Conservation (phyloP, 2,888 invertebrate species). For the Standfussiana lucernea region DNA sequence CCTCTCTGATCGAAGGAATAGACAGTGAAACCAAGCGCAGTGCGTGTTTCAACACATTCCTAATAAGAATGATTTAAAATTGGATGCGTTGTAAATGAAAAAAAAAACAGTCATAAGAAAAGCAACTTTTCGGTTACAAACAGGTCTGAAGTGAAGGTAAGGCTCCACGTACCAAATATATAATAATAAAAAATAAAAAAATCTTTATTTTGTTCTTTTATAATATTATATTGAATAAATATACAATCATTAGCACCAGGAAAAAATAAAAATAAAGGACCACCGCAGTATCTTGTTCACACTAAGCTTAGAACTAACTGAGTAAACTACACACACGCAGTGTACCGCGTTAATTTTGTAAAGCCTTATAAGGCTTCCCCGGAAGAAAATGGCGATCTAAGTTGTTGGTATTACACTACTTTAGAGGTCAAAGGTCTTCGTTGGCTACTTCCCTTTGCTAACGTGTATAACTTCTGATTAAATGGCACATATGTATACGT, state of each 20-base stretch:
- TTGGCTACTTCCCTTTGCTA: neutral
- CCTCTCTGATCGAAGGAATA: neutral
- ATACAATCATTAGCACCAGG: neutral
- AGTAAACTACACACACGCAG: neutral
- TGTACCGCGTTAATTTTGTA: constrained; percentile 35
- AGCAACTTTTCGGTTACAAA: neutral
- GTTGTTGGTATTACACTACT: constrained; percentile 27
- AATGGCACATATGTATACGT: neutral
- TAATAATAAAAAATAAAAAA: no score
- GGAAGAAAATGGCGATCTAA: constrained; percentile 43
- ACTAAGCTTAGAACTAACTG: constrained; percentile 9
- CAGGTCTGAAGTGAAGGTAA: neutral
- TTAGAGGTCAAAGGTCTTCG: constrained; percentile 24
- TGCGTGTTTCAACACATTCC: neutral
- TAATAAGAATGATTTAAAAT: neutral
- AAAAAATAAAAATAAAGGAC: neutral
- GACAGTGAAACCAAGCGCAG: neutral
- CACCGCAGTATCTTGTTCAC: neutral
- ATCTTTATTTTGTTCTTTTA: no score
- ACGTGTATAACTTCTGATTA: constrained; percentile 10
- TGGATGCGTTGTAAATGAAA: neutral
- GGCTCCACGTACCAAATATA: neutral
- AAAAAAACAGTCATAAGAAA: neutral
- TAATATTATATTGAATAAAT: no score
- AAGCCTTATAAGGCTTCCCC: constrained; percentile 28